Base-by-base conservation (phyloP, 2,888 invertebrate genomes). In the Ophraella communa region DNA sequence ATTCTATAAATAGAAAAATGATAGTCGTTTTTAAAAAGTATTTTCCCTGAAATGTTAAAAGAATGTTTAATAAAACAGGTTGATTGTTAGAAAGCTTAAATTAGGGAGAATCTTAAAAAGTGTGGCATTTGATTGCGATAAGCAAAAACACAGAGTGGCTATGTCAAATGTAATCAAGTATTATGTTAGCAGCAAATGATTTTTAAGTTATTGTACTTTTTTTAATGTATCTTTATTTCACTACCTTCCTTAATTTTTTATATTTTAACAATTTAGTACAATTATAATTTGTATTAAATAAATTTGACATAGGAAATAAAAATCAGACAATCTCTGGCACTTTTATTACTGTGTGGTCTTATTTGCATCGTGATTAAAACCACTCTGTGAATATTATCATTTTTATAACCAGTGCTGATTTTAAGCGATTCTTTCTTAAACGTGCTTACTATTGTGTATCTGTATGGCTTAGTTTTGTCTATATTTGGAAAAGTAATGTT, bases 1-100 rank as follows among this genome's bases (percentile, higher is more conserved):
- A 54, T 58, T 66, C 65, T 63, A 63, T 65, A 64, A 58, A 55
- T 47, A 44, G 59, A 65, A 24, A 55, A 39, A 57, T 44, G 44
- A 33, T 65, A n/a, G 49, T 52, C 51, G 20, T 58, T 60, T 60
- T 51, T 35, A 39, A 53, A 47, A 55, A 44, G 52, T 61, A 66
- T 60, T 64, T 67, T 67, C 56, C 60, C 61, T 47, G 30, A 52
- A 53, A 60, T 60, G 52, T 60, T 59, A 18, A 47, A 55, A n/a
- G 30, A 33, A 33, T 62, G 55, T 30, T 62, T 62, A 61, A 44
- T 61, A 44, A 44, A 61, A 35, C 23, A 35, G 45, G 62, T 55
- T 62, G 62, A 62, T 62, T 62, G 42, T 62, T 62, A 54, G 47
- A 53, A 62, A 11, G 45, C 21, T 49, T 56, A 62, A 51, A 42